Evolutionary conservation across 2,888 invertebrate species (phyloP), one percentile per base, ranked within the genome.

Genomic region (Pseudanteris insignis): DNA sequence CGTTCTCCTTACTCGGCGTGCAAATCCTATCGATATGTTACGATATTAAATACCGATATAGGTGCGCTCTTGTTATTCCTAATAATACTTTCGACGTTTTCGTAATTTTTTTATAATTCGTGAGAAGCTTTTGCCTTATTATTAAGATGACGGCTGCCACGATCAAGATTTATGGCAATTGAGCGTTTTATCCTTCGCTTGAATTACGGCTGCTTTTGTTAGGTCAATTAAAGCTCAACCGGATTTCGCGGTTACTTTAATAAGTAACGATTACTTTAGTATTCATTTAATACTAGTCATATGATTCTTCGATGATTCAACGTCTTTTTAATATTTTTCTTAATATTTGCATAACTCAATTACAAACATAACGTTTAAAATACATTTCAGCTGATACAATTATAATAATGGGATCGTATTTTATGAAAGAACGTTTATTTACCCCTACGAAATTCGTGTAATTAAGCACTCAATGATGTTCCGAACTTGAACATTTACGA

Each of bases 1-100:
- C 51, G 55, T 33, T 50, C 36, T 36, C 15, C 50, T 46, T 50
- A 44, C 47, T 32, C 32, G 33, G 34, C 18, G 14, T 30, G 24
- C 33, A 33, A 26, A 30, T 44, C 47, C 57, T 36, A 59, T 63
- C 55, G 59, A 63, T 59, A 59, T 43, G 55, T 59, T 59, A 48
- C 47, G 57, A 60, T 60, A 60, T 51, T 48, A 64, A 60, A 60
- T 53, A 54, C 50, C 43, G 51, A 58, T 59, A 59, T 55, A 47
- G 47, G 55, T 18, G 46, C 54, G 54, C 54, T 44, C 55, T 47
- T 48, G 48, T 57, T 57, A 57, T 43, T 48, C 57, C 41, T 57
- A 48, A 57, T 50, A 58, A 54, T 48, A 47, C 60, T 60, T 60
- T 53, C 32, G 37, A 43, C 38, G 30, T 60, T 54, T 53, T 54